Conservation (phyloP, 2,113 vertebrate species). For the Mustelus asterias region DNA sequence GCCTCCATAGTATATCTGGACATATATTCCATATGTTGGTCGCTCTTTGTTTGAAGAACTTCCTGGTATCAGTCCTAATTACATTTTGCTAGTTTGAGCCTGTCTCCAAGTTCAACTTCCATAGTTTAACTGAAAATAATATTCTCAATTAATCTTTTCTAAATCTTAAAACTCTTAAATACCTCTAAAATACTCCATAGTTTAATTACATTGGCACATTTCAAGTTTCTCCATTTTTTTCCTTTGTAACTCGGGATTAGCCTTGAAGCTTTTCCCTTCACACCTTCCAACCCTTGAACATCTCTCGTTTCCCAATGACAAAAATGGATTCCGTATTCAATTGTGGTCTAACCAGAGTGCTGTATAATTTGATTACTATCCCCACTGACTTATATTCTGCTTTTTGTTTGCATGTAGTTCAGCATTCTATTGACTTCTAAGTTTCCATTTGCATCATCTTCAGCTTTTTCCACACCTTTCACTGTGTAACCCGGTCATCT, state of each 20-base stretch:
- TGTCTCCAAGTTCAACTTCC: neutral
- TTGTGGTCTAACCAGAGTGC: neutral
- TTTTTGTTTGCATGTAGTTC: neutral
- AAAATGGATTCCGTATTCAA: neutral
- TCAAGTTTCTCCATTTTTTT: neutral
- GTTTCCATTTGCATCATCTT: neutral
- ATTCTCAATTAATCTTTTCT: neutral
- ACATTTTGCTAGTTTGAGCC: too few relatives aligned
- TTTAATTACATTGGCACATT: neutral
- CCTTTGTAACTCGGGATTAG: neutral
- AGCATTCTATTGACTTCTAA: neutral
- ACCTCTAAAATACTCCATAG: neutral
- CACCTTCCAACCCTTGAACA: neutral
- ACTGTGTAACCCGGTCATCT: neutral
- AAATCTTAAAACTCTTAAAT: neutral
- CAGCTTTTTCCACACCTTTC: neutral
- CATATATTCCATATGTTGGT: neutral
- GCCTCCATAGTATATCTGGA: neutral
- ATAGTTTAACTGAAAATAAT: neutral
- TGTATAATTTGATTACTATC: neutral
- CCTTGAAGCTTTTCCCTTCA: neutral
- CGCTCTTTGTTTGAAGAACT: too few relatives aligned
- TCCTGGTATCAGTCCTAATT: neutral
- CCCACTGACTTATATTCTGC: neutral
- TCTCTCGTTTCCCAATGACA: neutral